Conservation (phyloP, 1,140 invertebrate species). For the Megalonaias nervosa region DNA sequence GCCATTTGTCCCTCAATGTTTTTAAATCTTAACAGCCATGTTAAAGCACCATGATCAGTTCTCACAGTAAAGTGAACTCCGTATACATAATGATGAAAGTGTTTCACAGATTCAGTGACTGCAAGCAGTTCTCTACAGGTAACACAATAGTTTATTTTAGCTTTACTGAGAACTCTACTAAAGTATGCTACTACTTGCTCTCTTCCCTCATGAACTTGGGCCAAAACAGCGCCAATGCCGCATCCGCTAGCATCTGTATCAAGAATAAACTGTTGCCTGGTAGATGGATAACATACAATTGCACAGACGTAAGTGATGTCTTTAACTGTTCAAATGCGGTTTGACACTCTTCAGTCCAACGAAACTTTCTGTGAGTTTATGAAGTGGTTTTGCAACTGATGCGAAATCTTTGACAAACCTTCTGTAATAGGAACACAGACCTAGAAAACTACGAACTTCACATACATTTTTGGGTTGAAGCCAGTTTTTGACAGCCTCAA, state of each 20-base stretch:
- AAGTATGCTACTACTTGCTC: slow-evolving; percentile 46
- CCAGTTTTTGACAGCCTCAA: slow-evolving; percentile 18
- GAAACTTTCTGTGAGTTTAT: slow-evolving; percentile 32
- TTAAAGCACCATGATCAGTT: slow-evolving; percentile 35
- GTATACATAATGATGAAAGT: too few species aligned
- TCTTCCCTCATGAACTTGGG: slow-evolving; percentile 45
- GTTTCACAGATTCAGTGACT: slow-evolving; percentile 13
- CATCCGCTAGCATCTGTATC: too few species aligned
- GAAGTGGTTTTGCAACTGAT: slow-evolving; percentile 29
- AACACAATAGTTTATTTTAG: slow-evolving; percentile 67
- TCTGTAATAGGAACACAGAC: slow-evolving; percentile 32
- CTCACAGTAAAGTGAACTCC: neutral
- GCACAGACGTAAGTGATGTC: neutral
- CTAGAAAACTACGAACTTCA: slow-evolving; percentile 36
- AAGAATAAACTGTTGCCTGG: too few species aligned
- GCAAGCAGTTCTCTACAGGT: slow-evolving; percentile 47
- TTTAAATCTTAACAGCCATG: slow-evolving; percentile 35
- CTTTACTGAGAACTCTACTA: slow-evolving; percentile 11
- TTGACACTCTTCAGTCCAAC: slow-evolving; percentile 33
- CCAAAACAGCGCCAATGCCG: too few species aligned
- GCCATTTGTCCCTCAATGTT: slow-evolving; percentile 37
- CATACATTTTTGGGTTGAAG: slow-evolving; percentile 28
- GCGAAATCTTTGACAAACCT: slow-evolving; percentile 26
- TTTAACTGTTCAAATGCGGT: slow-evolving; percentile 39
- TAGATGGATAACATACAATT: too few species aligned